Evolutionary conservation across 2,797 vertebrate species (phyloP).

Genomic region (Ibycter americanus): DNA sequence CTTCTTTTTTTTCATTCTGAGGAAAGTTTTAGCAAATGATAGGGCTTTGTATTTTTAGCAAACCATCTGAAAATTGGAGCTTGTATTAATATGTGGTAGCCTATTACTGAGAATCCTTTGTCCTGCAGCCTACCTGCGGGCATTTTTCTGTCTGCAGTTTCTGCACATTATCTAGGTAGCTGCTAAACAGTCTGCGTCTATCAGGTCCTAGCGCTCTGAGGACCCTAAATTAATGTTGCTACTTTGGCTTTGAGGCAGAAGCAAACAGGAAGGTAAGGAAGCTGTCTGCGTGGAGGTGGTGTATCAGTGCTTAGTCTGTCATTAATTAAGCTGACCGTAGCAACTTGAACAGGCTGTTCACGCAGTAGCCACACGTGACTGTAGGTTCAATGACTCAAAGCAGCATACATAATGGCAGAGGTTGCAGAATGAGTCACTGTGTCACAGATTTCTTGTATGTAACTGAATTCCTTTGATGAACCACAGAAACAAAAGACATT

Average conservation of each 20-base stretch:
- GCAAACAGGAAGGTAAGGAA: neutral
- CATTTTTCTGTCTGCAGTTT: neutral
- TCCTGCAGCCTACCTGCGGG: neutral
- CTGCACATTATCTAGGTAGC: neutral
- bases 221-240: neutral
- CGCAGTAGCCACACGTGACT: neutral
- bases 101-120: neutral
- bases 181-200: neutral
- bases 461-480: neutral
- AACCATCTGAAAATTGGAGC: neutral
- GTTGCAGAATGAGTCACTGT: neutral
- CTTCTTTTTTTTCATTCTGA: neutral
- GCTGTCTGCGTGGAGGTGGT: neutral
- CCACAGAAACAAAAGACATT: neutral
- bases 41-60: neutral
- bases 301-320: neutral
- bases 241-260: neutral
- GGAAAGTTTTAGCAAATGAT: neutral
- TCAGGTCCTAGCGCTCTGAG: neutral
- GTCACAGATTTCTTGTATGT: neutral
- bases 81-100: neutral
- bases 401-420: neutral
- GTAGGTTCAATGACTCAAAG: neutral
- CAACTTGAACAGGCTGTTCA: neutral
- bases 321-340: neutral